These are phyloP conservation scores for Smutsia temminckii DNA, from an alignment of 2,797 vertebrate genomes.

Conservation along the genomic window DNA sequence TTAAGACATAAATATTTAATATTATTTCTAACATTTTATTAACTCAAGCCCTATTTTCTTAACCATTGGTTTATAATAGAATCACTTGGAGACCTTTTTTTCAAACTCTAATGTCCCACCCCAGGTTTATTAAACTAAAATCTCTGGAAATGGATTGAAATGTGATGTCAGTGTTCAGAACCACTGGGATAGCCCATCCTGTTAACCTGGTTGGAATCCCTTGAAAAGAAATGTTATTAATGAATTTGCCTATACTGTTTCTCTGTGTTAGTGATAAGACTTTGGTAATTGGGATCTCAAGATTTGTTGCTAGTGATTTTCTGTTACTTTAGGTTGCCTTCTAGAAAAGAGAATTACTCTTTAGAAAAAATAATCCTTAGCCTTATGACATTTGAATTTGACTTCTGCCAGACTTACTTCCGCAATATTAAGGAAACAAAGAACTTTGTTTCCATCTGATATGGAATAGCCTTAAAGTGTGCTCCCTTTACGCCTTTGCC, in stretches of 20 bases:
- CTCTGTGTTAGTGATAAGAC: neutral
- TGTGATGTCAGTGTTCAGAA: neutral
- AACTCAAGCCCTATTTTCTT: neutral
- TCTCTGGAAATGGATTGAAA: neutral
- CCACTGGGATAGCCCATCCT: neutral
- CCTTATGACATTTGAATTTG: neutral
- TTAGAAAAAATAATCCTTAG: neutral
- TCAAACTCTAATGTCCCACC: fast-evolving
- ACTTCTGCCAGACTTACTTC: neutral
- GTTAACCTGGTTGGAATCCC: neutral
- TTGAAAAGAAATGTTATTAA: neutral
- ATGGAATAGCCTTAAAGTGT: neutral
- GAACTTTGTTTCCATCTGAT: neutral
- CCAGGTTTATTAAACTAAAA: neutral
- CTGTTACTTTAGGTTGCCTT: neutral
- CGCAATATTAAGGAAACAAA: neutral
- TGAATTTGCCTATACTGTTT: neutral
- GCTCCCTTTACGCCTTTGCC: neutral
- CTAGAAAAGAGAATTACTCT: neutral
- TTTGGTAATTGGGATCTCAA: neutral
- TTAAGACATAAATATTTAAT: neutral
- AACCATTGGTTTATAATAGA: neutral
- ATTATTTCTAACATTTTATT: neutral
- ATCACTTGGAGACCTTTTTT: neutral
- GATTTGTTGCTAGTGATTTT: neutral